Conservation (phyloP, 2,113 vertebrate species). For the Isichthys henryi region DNA sequence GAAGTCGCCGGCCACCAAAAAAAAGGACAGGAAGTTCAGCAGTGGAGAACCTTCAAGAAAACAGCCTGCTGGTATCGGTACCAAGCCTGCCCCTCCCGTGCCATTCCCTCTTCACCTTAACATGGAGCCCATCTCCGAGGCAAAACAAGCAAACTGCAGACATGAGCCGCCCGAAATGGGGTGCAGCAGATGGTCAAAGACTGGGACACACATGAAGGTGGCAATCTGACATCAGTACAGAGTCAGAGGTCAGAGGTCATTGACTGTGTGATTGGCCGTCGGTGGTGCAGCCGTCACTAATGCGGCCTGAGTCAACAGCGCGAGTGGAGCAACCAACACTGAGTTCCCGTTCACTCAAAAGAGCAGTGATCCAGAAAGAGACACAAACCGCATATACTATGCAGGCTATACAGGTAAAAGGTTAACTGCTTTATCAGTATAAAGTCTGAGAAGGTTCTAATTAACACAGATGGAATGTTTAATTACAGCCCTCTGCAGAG, state of each 20-base stretch:
- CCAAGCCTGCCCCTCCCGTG: background rate
- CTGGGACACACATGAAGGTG: background rate
- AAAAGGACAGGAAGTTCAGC: background rate
- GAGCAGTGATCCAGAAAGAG: background rate
- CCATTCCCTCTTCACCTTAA: background rate
- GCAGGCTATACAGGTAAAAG: background rate
- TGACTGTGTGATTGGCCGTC: background rate
- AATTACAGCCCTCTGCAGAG: background rate
- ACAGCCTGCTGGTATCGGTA: background rate
- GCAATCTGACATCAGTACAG: background rate
- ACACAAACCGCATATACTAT: background rate
- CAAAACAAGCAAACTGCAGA: background rate
- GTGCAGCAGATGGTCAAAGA: background rate
- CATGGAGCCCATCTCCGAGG: background rate
- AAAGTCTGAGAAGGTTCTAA: background rate
- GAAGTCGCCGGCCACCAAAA: background rate
- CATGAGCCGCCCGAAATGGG: background rate
- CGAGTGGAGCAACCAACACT: background rate
- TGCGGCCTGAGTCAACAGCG: background rate
- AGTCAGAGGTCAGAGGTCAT: background rate
- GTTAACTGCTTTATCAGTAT: background rate
- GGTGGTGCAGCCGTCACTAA: background rate
- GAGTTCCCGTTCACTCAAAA: too few relatives aligned
- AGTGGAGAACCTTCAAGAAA: background rate
- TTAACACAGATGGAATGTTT: background rate